Base-by-base conservation (phyloP, 2,113 vertebrate species). In the Lamprologus tigripictilis region DNA sequence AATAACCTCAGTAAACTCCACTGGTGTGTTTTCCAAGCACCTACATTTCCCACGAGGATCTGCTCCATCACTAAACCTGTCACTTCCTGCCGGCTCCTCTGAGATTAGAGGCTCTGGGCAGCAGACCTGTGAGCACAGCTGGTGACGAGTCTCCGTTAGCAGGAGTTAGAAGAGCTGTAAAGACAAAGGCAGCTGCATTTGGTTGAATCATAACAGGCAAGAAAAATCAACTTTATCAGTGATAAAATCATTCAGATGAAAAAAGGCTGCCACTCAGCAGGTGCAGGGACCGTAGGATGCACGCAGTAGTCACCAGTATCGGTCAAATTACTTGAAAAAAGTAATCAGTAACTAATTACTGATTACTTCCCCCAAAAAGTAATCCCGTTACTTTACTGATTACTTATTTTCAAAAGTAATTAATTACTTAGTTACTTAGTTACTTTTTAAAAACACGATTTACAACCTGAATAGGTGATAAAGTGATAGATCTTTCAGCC, bases 161-260 rank as follows among this genome's bases (percentile, higher is more conserved):
- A 66, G 19, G 3, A 37, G 61, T 40, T 40, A 9, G 66, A 0
- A 26, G n/a, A 45, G 12, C 40, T 45, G 19, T 21, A 21, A 68
- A 40, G 17, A 66, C 21, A 73, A 73, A 68, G 21, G 37, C 37
- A 21, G 66, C 66, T 37, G 7, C 66, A 14, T 2, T 16, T 45
- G 21, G 4, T 26, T 73, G 40, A 73, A 45, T 73, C n/a, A 26
- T 73, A 45, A 45, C 6, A 16, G 5, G 3, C 21, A 45, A 73
- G 1, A 26, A 23, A 73, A 45, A 73, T 10, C 13, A 45, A 9
- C 66, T 40, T 68, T 6, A 21, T 68, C 2, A 0, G 11, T 14
- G 63, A 23, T 40, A 68, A 66, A 66, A 13, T 40, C 6, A 13
- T 68, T 68, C 11, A 14, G 35, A 21, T 40, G 6, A 7, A 66